Evolutionary conservation across 2,888 invertebrate genomes (phyloP), one percentile per base, ranked within the genome.

Genomic region (Ferrisia virgata): DNA sequence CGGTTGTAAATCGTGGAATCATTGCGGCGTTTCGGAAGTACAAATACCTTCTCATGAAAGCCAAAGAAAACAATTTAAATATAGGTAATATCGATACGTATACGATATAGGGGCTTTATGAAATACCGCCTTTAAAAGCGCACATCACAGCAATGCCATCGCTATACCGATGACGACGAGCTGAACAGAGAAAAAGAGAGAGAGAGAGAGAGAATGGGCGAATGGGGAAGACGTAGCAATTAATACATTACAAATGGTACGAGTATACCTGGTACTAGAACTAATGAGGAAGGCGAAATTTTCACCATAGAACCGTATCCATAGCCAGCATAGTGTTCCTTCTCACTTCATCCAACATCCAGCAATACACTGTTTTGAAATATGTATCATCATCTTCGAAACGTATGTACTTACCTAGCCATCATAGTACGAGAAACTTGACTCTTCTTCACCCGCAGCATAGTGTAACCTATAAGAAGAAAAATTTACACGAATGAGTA

Each of bases 401-500:
- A n/a, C n/a, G n/a, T n/a, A n/a, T n/a, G n/a, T n/a, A n/a, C n/a
- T n/a, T n/a, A 11, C 6, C 39, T 39, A 39, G 39, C 39, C 39
- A 39, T 11, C 6, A 11, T 39, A 11, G 11, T 8, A 39, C 11
- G 11, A 8, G 6, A 39, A 39, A 39, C 39, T 39, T 8, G 39
- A 11, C 43, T 9, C 43, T 43, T 5, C 13, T 47, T 79, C 64
- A 8, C 36, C 36, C 36, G 36, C 82, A 82, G 82, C 82, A 82
- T 82, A 82, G 72, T 76, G 76, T 82, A 82, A 82, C 28, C 82
- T 36, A 72, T n/a, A 43, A 22, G 15, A 15, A 82, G 43, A 28
- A 82, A 82, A 82, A 82, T 82, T 82, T 82, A 82, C 40, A n/a
- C n/a, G n/a, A n/a, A n/a, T n/a, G 69, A 82, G 69, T 43, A 82